These are phyloP conservation scores for Boulengeromyrus knoepffleri DNA, from an alignment of 2,113 vertebrate species.

Conservation along the genomic window DNA sequence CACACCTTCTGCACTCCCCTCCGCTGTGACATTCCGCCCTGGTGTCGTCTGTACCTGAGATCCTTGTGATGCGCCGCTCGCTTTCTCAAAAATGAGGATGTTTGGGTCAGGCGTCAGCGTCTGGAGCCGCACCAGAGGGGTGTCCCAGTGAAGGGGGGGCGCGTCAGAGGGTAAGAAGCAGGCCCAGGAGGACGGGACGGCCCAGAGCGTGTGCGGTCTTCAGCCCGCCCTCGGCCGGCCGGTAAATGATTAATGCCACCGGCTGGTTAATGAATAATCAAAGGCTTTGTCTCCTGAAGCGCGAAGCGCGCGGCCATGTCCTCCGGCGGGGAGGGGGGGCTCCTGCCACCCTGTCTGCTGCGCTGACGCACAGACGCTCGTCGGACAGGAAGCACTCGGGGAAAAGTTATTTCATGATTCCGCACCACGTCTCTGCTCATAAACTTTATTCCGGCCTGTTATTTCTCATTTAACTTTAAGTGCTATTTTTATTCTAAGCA, in stretches of 20 bases:
- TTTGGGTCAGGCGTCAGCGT: not conserved
- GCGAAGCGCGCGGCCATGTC: not conserved
- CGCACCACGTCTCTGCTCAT: not conserved
- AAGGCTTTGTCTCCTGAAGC: not conserved
- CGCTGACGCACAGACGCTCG: not conserved
- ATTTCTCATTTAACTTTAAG: not conserved
- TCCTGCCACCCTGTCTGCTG: not conserved
- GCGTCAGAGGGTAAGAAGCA: not conserved
- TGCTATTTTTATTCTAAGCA: not conserved
- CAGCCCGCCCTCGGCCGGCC: not conserved
- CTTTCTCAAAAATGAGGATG: not conserved
- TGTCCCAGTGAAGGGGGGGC: not conserved
- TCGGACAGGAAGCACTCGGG: not conserved
- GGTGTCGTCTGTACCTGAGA: not conserved
- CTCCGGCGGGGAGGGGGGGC: not conserved
- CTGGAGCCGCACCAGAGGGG: not conserved
- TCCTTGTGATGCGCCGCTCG: not conserved
- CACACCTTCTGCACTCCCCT: not conserved
- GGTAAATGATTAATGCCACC: not conserved
- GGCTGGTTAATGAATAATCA: slow-evolving; percentile 1
- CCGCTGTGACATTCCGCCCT: not conserved
- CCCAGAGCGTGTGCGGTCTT: not conserved
- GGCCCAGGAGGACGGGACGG: not conserved
- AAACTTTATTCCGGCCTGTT: not conserved
- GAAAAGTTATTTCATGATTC: not conserved